Base-by-base conservation (phyloP, 1,140 invertebrate species). In the Bombus breviceps region DNA sequence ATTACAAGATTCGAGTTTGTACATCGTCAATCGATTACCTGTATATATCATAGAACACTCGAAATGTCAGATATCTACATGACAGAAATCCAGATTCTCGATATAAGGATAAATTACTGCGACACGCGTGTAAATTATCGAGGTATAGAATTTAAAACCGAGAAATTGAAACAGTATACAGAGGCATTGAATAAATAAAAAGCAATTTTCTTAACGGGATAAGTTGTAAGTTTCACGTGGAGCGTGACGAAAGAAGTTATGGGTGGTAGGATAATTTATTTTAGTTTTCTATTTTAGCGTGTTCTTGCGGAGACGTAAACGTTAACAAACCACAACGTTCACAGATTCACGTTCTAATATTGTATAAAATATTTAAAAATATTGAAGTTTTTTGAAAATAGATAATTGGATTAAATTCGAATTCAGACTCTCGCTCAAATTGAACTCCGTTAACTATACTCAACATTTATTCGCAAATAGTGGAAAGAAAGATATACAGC, bases 11-110 rank as follows among this genome's bases (percentile, higher is more conserved):
- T 84, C 57, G 68, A 47, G 73, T 80, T 68, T 28, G 64, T 84
- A 85, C 81, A 62, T 86, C 79, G 85, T 25, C n/a, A 34, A 81
- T 86, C 88, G 81, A 89, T 86, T 47, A 72, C n/a, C 28, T 22
- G 69, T 18, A 25, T 39, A n/a, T 69, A 81, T 43, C 83, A 37
- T 22, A 5, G 15, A 32, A 5, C 57, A 34, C 83, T 62, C 69
- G 76, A 34, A 81, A 76, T 39, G 71, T 41, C 78, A 57, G 57
- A 83, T 28, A 84, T 64, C 47, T 59, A 77, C 59, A 59, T 69
- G 72, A 71, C 41, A 69, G 81, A 77, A 84, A 85, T 88, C 71
- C 75, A 83, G 66, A 86, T 82, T 73, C 73, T 80, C 66, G 85
- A 62, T 72, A 80, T 62, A 71, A 78, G 78, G 66, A 88, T 37